Percentiles rank a stretch among this genome's conserved stretches.
These are phyloP conservation scores for Lithosia quadra DNA, from an alignment of 2,888 invertebrate species.

Conservation along the genomic window DNA sequence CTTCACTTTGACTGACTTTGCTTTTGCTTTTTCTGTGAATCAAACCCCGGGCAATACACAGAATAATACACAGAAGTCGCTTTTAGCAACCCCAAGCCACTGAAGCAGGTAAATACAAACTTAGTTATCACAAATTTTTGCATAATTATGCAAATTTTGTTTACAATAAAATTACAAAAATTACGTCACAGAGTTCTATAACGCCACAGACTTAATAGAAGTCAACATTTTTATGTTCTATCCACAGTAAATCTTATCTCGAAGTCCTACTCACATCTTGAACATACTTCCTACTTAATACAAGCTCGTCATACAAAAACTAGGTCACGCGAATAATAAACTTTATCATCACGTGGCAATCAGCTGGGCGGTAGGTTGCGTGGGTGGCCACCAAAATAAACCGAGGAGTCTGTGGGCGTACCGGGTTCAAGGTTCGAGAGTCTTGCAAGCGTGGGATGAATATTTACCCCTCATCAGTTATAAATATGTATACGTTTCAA, in stretches of 20 bases:
- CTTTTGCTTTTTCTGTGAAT: too few relatives aligned
- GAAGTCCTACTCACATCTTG: background rate
- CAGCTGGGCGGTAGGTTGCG: constrained; percentile 47
- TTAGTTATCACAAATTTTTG: background rate
- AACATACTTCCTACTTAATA: constrained; percentile 16
- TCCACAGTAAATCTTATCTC: background rate
- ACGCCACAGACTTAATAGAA: background rate
- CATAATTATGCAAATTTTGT: background rate
- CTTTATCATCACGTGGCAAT: constrained; percentile 51
- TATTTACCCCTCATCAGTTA: constrained; percentile 21
- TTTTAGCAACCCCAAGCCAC: too few relatives aligned
- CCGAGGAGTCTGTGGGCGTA: constrained; percentile 44
- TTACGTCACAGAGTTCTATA: background rate
- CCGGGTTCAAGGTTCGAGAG: constrained; percentile 45
- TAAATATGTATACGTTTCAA: constrained; percentile 8
- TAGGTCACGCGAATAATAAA: constrained; percentile 52
- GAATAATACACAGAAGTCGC: too few relatives aligned
- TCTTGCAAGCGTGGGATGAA: constrained; percentile 24
- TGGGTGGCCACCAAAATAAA: constrained; percentile 55
- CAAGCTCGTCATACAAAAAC: constrained; percentile 25
- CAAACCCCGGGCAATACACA: too few relatives aligned
- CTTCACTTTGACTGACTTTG: too few relatives aligned
- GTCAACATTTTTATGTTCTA: background rate
- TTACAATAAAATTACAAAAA: background rate
- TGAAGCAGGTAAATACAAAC: background rate